Conservation (phyloP, 92 coral and sea anemone species). For the Epizoanthus stellaris region DNA sequence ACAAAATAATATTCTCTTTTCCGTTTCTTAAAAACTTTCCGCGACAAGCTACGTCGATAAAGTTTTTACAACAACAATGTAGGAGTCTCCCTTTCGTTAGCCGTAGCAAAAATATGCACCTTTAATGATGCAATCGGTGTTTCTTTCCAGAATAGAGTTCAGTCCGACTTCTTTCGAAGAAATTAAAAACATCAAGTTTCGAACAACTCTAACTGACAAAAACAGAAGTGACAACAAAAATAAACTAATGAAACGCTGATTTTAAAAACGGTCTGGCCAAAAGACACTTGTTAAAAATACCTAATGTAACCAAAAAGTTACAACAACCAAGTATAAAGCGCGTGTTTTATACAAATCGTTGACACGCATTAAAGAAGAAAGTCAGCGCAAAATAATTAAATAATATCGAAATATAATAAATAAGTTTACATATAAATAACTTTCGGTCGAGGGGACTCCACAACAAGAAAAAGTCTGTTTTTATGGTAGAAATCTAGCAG, state of each 20-base stretch:
- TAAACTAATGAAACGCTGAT: not conserved
- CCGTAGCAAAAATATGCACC: conserved; percentile 8
- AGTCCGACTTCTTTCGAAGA: not conserved
- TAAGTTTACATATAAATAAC: not conserved
- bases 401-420: not conserved
- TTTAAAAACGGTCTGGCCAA: not conserved
- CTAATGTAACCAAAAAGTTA: not conserved
- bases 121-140: not conserved
- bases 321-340: not conserved
- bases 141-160: not conserved
- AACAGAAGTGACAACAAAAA: not conserved
- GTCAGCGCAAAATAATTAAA: not conserved
- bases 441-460: not conserved
- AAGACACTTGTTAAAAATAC: not conserved
- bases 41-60: conserved; percentile 15
- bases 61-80: conserved; percentile 4
- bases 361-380: not conserved
- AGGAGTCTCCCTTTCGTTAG: not conserved
- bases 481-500: not conserved
- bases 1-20: conserved; percentile 18
- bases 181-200: too few species aligned
- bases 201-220: too few species aligned
- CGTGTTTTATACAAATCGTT: not conserved
- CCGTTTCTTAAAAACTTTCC: conserved; percentile 5
- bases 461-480: not conserved